These are phyloP conservation scores for Tetrax tetrax DNA, from an alignment of 2,113 vertebrate species.

Conservation along the genomic window DNA sequence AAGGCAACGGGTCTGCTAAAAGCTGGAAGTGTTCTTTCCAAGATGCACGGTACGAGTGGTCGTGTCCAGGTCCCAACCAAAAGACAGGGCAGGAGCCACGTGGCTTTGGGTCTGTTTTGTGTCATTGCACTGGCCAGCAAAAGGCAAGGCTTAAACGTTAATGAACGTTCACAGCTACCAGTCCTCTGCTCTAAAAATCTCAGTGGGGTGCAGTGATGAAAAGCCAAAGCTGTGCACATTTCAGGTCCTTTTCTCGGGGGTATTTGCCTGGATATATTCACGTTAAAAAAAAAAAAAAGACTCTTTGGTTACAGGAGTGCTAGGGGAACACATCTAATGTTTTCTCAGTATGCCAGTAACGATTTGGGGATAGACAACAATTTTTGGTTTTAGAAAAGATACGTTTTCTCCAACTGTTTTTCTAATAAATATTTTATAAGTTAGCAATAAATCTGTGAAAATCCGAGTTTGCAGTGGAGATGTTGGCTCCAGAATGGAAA, in stretches of 20 bases:
- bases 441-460: neutral
- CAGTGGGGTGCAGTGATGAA: neutral
- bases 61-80: fast-evolving
- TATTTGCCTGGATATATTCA: neutral
- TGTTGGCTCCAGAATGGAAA: neutral
- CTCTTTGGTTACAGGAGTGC: neutral
- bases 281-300: neutral
- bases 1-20: neutral
- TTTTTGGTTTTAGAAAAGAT: neutral
- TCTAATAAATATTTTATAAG: neutral
- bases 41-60: fast-evolving
- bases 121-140: neutral
- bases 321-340: neutral
- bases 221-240: neutral
- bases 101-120: neutral
- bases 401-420: neutral
- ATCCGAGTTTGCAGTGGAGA: neutral
- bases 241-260: neutral
- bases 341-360: neutral
- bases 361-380: neutral
- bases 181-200: neutral
- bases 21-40: neutral
- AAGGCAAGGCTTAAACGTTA: neutral
- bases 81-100: neutral
- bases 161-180: neutral